phyloP scores from a whole-genome alignment of 2,797 vertebrate genomes.

The Pelochelys cantorii region DNA sequence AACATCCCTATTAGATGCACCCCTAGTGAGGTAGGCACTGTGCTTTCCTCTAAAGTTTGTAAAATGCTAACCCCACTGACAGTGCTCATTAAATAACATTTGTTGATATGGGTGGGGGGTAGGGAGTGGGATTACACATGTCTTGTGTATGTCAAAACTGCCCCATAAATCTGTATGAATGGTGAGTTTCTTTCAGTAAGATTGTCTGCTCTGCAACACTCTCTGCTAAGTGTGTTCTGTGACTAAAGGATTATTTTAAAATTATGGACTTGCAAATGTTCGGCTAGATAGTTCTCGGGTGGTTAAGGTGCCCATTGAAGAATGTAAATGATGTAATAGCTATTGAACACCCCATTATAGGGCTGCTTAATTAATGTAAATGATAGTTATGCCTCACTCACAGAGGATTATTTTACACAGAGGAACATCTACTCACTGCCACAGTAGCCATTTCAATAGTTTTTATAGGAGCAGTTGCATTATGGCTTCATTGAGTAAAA shows the following conservation, averaged over 20 bases:
- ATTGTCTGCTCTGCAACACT: constrained; percentile 34
- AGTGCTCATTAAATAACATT: background rate
- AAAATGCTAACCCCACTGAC: background rate
- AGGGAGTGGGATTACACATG: background rate
- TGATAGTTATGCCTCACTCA: constrained; percentile 75
- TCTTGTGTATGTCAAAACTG: constrained; percentile 46
- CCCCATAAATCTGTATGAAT: constrained; percentile 46
- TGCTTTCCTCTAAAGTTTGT: background rate
- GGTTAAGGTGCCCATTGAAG: constrained; percentile 62
- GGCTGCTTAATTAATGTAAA: constrained; percentile 81
- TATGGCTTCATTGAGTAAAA: constrained; percentile 74
- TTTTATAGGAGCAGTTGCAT: constrained; percentile 74
- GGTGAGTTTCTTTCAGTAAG: background rate
- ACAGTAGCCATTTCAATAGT: constrained; percentile 71
- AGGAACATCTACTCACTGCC: constrained; percentile 72
- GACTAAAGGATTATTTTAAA: constrained; percentile 71
- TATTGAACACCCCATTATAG: constrained; percentile 77
- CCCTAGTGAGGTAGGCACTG: background rate
- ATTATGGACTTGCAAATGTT: constrained; percentile 72
- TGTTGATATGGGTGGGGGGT: background rate
- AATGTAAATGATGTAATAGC: constrained; percentile 78
- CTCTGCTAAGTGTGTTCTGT: constrained; percentile 9
- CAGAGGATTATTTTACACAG: constrained; percentile 70
- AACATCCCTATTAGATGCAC: too few relatives aligned
- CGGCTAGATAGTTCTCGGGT: constrained; percentile 66